Conservation (phyloP, 2,113 vertebrate genomes). For the Ciconia maguari region DNA sequence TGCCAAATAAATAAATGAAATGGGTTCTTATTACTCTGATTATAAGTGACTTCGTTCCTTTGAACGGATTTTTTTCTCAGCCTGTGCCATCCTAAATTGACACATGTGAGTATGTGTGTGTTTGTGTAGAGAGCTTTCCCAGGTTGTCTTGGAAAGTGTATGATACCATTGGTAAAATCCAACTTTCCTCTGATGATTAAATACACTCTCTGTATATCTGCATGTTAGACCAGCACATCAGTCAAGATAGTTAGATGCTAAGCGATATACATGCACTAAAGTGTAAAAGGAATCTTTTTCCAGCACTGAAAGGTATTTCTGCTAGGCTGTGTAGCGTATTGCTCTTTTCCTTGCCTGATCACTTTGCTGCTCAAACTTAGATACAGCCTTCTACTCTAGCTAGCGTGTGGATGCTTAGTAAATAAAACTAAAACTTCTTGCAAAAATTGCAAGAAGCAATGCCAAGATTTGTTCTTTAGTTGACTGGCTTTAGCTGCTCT, state of each 20-base stretch:
- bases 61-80: slow-evolving; percentile 49
- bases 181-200: neutral
- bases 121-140: neutral
- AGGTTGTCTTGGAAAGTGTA: neutral
- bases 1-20: neutral
- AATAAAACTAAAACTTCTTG: neutral
- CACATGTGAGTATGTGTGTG: neutral
- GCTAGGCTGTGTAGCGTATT: neutral
- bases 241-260: neutral
- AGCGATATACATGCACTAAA: neutral
- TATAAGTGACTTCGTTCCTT: neutral
- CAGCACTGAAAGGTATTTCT: neutral
- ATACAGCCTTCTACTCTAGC: neutral
- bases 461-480: neutral
- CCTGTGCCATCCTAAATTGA: slow-evolving; percentile 29
- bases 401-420: neutral
- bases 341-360: neutral
- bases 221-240: neutral
- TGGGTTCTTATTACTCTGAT: neutral
- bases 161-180: neutral
- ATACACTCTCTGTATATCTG: neutral
- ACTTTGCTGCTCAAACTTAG: neutral
- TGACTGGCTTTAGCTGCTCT: neutral
- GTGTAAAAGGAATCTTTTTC: neutral
- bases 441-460: neutral